Conservation (phyloP, 2,797 vertebrate genomes). For the Tapirus indicus region DNA sequence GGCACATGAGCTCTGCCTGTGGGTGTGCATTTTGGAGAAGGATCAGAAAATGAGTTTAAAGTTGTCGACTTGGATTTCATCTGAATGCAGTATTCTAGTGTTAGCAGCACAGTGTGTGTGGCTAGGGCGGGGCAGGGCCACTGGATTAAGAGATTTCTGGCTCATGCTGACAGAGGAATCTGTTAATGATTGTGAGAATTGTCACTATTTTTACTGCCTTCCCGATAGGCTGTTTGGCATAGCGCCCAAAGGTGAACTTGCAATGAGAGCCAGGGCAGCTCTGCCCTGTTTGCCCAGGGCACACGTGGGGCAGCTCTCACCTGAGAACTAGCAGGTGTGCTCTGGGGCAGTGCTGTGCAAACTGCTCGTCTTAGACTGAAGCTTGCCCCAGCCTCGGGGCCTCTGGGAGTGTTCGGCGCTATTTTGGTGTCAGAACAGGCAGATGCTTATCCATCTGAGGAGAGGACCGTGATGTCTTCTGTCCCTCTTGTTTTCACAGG, state of each 20-base stretch:
- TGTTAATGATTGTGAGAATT: constrained; percentile 71
- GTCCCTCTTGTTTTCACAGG: neutral
- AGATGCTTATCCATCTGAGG: neutral
- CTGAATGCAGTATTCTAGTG: neutral
- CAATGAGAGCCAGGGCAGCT: neutral
- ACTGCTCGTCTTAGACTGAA: neutral
- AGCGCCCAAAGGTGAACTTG: constrained; percentile 10
- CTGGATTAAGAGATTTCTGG: constrained; percentile 25
- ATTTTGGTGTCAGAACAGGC: fast-evolving
- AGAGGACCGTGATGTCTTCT: neutral
- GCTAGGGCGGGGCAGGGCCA: neutral
- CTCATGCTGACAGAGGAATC: neutral
- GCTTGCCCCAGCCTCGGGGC: fast-evolving
- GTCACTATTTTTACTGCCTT: constrained; percentile 71
- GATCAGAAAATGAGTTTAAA: neutral
- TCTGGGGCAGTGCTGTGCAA: fast-evolving
- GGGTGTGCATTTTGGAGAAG: neutral
- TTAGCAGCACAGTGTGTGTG: neutral
- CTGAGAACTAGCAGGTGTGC: neutral
- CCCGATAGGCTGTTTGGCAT: constrained; percentile 43
- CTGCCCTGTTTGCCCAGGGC: neutral
- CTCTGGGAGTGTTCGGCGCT: neutral
- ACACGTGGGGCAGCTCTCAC: neutral
- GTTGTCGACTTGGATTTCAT: neutral
- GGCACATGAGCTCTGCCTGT: neutral